A percentile compares a stretch with the other conserved stretches of the same genome.
Evolutionary conservation across 2,888 invertebrate species (phyloP).

Genomic region (Acronicta leporina): DNA sequence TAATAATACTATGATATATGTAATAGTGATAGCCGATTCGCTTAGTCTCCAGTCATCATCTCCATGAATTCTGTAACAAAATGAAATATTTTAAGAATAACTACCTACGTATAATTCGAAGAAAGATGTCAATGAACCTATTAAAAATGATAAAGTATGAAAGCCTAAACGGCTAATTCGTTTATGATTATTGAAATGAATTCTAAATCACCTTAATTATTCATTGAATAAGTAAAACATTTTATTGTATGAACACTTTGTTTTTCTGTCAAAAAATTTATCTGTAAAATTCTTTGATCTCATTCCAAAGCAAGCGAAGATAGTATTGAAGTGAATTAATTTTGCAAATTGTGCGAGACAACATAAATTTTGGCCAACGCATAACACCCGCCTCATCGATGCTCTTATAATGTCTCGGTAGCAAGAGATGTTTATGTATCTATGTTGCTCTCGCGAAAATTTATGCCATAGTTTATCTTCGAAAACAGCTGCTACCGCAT

Average conservation of each 20-base stretch:
- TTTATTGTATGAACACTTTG: conserved; percentile 18
- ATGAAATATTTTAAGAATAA: conserved; percentile 27
- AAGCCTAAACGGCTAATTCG: not conserved
- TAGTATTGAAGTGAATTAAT: conserved; percentile 39
- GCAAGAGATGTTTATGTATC: conserved; percentile 53
- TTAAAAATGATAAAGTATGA: not conserved
- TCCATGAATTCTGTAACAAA: conserved; percentile 95
- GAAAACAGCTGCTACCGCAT: conserved; percentile 43
- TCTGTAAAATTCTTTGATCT: conserved; percentile 56
- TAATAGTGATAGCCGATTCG: conserved; percentile 51
- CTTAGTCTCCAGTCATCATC: conserved; percentile 97
- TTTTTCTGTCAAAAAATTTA: conserved; percentile 28
- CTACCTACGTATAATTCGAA: too few relatives aligned
- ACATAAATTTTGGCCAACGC: conserved; percentile 54
- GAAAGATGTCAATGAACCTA: not conserved
- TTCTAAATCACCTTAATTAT: not conserved
- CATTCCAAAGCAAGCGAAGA: conserved; percentile 51
- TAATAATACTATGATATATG: conserved; percentile 70
- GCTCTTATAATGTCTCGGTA: conserved; percentile 51
- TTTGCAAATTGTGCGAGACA: conserved; percentile 34
- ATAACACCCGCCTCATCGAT: conserved; percentile 34
- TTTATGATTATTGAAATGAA: conserved; percentile 12
- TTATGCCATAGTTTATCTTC: conserved; percentile 57
- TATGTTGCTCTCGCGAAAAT: conserved; percentile 52
- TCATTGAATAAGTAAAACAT: conserved; percentile 10